A percentile compares a stretch with the other conserved stretches of the same genome.
phyloP scores from a whole-genome alignment of 2,113 vertebrate species.

The Polyodon spathula region DNA sequence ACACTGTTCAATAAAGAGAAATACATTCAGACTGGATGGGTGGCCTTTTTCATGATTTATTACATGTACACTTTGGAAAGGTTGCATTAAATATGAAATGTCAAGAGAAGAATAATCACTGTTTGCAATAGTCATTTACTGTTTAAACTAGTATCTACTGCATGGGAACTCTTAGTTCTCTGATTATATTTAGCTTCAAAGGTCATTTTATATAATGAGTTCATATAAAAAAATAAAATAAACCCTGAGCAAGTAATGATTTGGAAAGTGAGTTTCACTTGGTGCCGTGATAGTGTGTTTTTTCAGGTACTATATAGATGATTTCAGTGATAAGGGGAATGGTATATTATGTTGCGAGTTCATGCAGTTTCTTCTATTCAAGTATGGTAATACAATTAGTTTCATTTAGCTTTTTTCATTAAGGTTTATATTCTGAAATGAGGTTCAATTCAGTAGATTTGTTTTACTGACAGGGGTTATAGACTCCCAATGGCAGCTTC shows the following conservation, averaged over 20 bases:
- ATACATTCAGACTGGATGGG: too few species aligned
- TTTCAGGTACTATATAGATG: conserved; percentile 21
- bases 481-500: too few species aligned
- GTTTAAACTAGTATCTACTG: too few species aligned
- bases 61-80: too few species aligned
- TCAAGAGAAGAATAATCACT: conserved; percentile 28
- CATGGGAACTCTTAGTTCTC: conserved; percentile 9
- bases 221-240: conserved; percentile 32
- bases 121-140: conserved; percentile 26
- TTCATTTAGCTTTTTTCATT: too few species aligned
- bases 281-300: conserved; percentile 7
- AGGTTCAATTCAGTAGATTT: too few species aligned
- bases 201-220: conserved; percentile 37
- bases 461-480: too few species aligned
- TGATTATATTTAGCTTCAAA: conserved; percentile 23
- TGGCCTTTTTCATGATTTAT: too few species aligned
- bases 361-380: not conserved
- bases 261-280: conserved; percentile 24
- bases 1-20: too few species aligned
- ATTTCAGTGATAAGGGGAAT: conserved; percentile 27
- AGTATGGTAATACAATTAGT: too few species aligned
- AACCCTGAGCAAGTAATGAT: conserved; percentile 21
- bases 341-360: not conserved
- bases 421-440: too few species aligned
- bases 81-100: conserved; percentile 13